Base-by-base conservation (phyloP, 92 coral and sea anemone species). In the Palythoa grandis region DNA sequence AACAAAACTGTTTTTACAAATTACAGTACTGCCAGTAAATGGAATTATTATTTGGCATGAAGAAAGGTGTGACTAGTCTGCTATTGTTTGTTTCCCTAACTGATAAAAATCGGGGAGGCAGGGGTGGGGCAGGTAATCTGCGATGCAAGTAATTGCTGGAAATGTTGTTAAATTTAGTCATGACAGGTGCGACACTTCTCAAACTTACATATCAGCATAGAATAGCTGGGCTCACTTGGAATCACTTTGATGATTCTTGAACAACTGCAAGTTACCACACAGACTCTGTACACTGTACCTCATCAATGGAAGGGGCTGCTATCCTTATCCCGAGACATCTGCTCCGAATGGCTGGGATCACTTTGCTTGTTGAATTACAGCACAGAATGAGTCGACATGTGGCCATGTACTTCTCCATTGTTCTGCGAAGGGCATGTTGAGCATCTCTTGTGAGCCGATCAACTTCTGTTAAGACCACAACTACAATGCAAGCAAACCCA, bases 381-480 rank as follows among this genome's bases (percentile, higher is more conserved):
- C 98, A 97, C 56, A 97, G 91, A 76, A 97, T 95, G 72, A 97
- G 93, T 57, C 99, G 93, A 74, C 99, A 97, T 2, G 99, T 97
- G 9, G 97, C 77, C 70, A 98, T 97, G 93, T 95, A 97, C 73
- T 97, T 97, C 75, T 97, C 99, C 99, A 97, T 97, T 20, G 99
- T 97, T 52, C 99, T 92, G 22, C 99, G 95, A 77, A 97, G 83
- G 10, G 99, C 93, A 84, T 97, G 99, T 52, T 97, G 99, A 2
- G 99, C 99, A 90, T 97, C 99, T 79, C 95, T 97, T 24, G 99
- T 97, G 10, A 97, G 91, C 38, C 99, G 89, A 87, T 97, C 99
- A 58, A 97, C 99, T 79, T 97, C 99, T 12, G 99, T 97, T 43
- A 97, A 93, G 19, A 97, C 92, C 69, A 97, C 99, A 78, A 97